Evolutionary conservation across 1,140 invertebrate species (phyloP), one percentile per base, ranked within the genome.

Genomic region (Drosophila azteca): DNA sequence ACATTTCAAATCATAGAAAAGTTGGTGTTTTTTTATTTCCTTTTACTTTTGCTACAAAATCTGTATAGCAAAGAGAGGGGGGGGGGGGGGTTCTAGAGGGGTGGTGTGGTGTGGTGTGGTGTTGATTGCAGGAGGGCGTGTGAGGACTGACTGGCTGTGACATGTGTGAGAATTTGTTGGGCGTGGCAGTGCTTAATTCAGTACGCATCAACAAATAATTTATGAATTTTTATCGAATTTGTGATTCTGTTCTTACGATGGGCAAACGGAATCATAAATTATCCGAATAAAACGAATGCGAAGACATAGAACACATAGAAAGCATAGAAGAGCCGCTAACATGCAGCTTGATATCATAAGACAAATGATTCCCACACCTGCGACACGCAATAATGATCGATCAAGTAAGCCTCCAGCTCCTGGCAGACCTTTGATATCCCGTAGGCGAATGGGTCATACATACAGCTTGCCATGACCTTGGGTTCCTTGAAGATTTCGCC

Each of bases 131-230:
- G 35, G 15, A 20, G 13, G 22, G 48, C 31, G 48, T n/a, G n/a
- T n/a, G n/a, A n/a, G n/a, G n/a, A n/a, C n/a, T n/a, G 11, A 13
- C 35, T 45, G 39, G 15, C 11, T 31, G 29, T n/a, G 31, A 64
- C 65, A 69, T 67, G 64, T 69, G 66, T 44, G 43, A 57, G 43
- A 57, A 44, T 43, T 49, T 41, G 22, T 20, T 43, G 64, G 66
- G 66, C 64, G 66, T 57, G 64, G 66, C 51, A 58, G 58, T 69
- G 63, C 64, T 49, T 68, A 69, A 68, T 69, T 69, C 63, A 69
- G 68, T 69, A 68, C 66, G 64, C 64, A 68, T 68, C 64, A 50
- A 67, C 66, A 69, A 57, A 68, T 69, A 69, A 69, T 69, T 69
- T 58, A 69, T 69, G 66, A 35, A 69, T 69, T 68, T 69, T 57